Evolutionary conservation across 23 tunicate species (phyloP).

Genomic region (Botrylloides violaceus): DNA sequence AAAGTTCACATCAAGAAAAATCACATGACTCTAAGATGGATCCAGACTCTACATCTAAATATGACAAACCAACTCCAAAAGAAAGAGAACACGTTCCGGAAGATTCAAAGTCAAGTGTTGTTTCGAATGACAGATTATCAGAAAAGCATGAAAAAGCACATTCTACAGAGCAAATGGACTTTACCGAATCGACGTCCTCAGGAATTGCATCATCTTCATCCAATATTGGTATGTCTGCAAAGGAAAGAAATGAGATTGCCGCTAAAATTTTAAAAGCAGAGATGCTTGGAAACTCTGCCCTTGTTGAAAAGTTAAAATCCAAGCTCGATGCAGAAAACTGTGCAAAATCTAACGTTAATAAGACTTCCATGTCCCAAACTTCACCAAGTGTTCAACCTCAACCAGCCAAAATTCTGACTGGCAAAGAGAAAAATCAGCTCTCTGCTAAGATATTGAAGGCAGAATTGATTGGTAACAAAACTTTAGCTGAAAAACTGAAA

Average conservation of each 20-base stretch:
- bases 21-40: neutral
- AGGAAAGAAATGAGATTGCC: constrained; percentile 75
- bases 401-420: constrained; percentile 34
- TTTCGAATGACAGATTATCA: neutral
- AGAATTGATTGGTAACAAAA: constrained; percentile 62
- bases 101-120: neutral
- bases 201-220: neutral
- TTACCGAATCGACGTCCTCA: neutral
- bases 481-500: constrained; percentile 48
- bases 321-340: neutral
- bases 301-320: neutral
- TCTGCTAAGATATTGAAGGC: constrained; percentile 82
- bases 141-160: neutral
- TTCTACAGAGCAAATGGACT: too few relatives aligned
- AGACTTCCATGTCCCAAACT: neutral
- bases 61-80: neutral
- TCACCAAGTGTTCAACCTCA: neutral
- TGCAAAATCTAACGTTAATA: neutral
- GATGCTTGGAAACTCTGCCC: neutral
- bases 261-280: constrained; percentile 36
- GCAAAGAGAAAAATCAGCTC: constrained; percentile 74
- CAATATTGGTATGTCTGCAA: constrained; percentile 56
- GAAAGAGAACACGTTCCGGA: neutral
- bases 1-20: neutral
- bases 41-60: neutral